These are phyloP conservation scores for Pemphredon lugubris DNA, from an alignment of 2,888 invertebrate genomes.

Conservation along the genomic window DNA sequence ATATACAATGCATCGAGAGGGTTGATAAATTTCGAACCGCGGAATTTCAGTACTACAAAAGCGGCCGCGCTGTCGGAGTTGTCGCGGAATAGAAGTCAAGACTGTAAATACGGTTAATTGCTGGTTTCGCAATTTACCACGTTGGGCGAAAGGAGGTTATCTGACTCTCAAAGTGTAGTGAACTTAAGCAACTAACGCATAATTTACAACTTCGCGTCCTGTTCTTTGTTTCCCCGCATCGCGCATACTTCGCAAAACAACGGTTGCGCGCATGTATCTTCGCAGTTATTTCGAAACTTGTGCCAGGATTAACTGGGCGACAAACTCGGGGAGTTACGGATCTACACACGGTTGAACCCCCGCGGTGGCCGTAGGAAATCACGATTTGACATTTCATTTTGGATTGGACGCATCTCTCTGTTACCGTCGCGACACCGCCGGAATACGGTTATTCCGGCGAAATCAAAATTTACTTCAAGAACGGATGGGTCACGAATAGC, in stretches of 20 bases:
- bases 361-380: conserved; percentile 46
- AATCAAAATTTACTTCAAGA: conserved; percentile 38
- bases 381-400: conserved; percentile 58
- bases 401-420: conserved; percentile 29
- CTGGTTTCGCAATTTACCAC: conserved; percentile 27
- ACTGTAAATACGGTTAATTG: conserved; percentile 49
- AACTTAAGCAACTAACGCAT: conserved; percentile 38
- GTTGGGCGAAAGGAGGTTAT: conserved; percentile 43
- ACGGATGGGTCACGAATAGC: neutral
- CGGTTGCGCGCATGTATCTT: conserved; percentile 26
- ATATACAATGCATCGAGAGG: no score
- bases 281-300: conserved; percentile 27
- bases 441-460: conserved; percentile 38
- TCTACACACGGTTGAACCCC: conserved; percentile 9
- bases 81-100: conserved; percentile 18
- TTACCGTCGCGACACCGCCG: conserved; percentile 11
- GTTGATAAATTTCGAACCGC: no score
- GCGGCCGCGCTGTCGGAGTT: no score
- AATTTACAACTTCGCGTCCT: conserved; percentile 45
- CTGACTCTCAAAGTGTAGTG: conserved; percentile 32
- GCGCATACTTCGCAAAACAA: conserved; percentile 36
- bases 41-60: no score
- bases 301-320: conserved; percentile 44
- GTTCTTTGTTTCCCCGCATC: conserved; percentile 40
- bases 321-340: conserved; percentile 40